Evolutionary conservation across 2,797 vertebrate genomes (phyloP).

Genomic region (Myotis daubentonii): DNA sequence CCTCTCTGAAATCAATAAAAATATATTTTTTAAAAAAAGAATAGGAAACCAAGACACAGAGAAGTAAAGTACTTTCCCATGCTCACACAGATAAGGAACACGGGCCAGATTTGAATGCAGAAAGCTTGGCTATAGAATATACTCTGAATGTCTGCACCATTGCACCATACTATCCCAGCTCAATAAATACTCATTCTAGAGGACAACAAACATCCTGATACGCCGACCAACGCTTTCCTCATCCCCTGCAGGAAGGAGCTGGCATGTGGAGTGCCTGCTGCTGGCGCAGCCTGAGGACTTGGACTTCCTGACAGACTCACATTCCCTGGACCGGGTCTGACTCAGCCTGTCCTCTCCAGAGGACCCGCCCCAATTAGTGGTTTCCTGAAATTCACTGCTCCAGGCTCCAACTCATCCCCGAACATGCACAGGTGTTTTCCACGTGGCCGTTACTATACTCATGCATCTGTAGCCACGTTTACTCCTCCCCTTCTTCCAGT

Average conservation of each 20-base stretch:
- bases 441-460: background rate
- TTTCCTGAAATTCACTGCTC: slow-evolving; percentile 31
- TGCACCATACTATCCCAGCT: background rate
- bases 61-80: background rate
- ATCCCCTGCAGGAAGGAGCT: background rate
- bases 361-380: background rate
- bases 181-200: background rate
- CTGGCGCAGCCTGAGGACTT: background rate
- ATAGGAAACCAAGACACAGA: background rate
- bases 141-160: background rate
- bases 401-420: background rate
- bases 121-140: background rate
- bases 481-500: background rate
- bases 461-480: background rate
- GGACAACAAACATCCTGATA: background rate
- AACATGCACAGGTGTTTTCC: background rate
- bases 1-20: too few relatives aligned
- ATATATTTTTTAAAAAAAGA: too few relatives aligned
- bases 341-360: background rate
- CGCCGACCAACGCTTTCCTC: background rate
- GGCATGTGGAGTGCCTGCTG: background rate
- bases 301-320: background rate
- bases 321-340: background rate
- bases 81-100: background rate
- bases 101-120: background rate